Percentiles rank a stretch among this genome's conserved stretches.
These are phyloP conservation scores for Battus philenor DNA, from an alignment of 1,140 invertebrate species.

Conservation along the genomic window DNA sequence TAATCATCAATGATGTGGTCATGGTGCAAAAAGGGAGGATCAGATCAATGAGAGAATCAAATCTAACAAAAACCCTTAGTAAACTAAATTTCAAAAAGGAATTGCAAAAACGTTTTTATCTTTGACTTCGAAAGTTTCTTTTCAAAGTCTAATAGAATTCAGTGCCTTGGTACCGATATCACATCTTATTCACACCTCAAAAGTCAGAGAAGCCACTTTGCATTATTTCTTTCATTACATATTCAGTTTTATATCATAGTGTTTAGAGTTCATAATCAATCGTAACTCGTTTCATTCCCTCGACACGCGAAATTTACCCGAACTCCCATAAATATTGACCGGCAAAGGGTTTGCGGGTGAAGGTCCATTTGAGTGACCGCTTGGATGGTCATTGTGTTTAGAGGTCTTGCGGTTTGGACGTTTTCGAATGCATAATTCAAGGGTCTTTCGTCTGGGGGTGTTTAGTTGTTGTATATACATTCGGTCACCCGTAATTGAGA, in stretches of 20 bases:
- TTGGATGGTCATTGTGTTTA: conserved; percentile 35
- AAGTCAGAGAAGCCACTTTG: neutral
- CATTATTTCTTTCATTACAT: neutral
- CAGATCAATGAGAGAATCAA: no score
- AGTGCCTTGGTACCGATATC: neutral
- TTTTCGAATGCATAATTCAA: conserved; percentile 39
- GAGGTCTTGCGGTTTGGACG: conserved; percentile 24
- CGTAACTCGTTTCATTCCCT: neutral
- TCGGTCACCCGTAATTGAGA: no score
- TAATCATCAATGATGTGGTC: no score
- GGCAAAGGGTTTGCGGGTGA: conserved; percentile 47
- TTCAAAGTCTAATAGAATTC: neutral
- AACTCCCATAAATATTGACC: conserved; percentile 57
- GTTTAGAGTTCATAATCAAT: conserved; percentile 9
- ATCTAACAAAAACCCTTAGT: no score
- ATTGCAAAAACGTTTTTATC: no score
- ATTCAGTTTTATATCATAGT: neutral
- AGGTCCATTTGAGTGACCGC: conserved; percentile 52
- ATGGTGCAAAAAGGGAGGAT: no score
- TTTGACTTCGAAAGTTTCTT: no score
- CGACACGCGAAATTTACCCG: conserved; percentile 36
- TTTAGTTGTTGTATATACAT: conserved; percentile 4
- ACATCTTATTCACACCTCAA: conserved; percentile 1
- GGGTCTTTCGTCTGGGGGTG: conserved; percentile 8
- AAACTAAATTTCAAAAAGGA: no score